Evolutionary conservation across 2,888 invertebrate genomes (phyloP), one percentile per base, ranked within the genome.

Genomic region (Clusia tigrina): DNA sequence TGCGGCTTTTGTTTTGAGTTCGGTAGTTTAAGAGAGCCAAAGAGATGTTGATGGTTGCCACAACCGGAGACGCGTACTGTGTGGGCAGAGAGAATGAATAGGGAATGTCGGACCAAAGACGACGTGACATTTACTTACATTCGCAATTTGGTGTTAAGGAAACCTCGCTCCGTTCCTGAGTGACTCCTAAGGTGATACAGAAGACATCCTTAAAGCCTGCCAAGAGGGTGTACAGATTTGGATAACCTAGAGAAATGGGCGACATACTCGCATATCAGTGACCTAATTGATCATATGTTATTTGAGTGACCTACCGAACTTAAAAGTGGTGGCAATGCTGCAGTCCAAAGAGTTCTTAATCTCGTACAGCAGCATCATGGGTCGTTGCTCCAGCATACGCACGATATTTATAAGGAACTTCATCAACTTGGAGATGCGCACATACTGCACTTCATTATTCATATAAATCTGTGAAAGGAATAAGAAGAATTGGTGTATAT

Each of bases 151-250:
- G 66, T 46, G 75, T 72, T 0, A 84, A 61, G 0, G 78, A 67
- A 5, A 84, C 70, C 64, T 81, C 80, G 54, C 80, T 78, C 17
- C 78, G 77, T 25, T 83, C 81, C 60, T 80, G 78, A 1, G 78
- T 72, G 24, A 73, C 62, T 5, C 78, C 81, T 38, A 69, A 59
- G 58, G 76, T 77, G 5, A 81, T 51, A 0, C 74, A 67, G 58
- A 84, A 84, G 15, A 84, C 74, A 69, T 84, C 84, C 1, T 79
- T 74, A 61, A 80, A 80, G 0, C 82, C 80, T 53, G 74, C 71
- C 58, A 84, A 67, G 12, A 84, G 62, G 2, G 81, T 70, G 54
- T 76, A 79, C 2, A 84, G 63, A 70, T 83, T 84, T 2, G 84
- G 82, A 67, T 76, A 84, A 1, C 81, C 77, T 72, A 37, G 12